These are phyloP conservation scores for Pelodytes ibericus DNA, from an alignment of 2,797 vertebrate genomes.

Conservation along the genomic window DNA sequence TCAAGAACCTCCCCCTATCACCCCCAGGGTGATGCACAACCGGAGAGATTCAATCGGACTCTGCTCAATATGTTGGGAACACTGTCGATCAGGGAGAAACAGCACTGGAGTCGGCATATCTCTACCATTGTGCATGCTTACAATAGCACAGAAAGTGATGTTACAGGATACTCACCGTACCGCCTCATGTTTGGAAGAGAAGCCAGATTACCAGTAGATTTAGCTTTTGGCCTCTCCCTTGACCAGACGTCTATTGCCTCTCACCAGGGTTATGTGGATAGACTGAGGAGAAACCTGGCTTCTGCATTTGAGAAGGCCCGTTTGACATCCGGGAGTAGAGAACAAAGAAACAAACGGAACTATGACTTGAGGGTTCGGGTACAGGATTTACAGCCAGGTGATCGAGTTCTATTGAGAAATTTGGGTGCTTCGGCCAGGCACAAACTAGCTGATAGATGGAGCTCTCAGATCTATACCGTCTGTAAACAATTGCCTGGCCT, in stretches of 20 bases:
- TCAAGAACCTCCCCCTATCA: background rate
- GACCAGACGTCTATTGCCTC: background rate
- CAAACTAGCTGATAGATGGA: too few relatives aligned
- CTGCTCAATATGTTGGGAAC: background rate
- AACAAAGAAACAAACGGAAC: too few relatives aligned
- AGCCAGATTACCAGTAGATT: background rate
- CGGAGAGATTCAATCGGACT: background rate
- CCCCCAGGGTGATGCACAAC: background rate
- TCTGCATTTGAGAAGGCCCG: too few relatives aligned
- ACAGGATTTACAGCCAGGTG: too few relatives aligned
- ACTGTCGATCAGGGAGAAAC: background rate
- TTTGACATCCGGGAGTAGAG: too few relatives aligned
- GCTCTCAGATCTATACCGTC: too few relatives aligned
- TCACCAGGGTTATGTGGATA: background rate
- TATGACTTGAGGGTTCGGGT: too few relatives aligned
- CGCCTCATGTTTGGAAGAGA: background rate
- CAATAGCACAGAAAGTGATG: background rate
- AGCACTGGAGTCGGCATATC: background rate
- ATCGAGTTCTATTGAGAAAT: too few relatives aligned
- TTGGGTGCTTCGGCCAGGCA: too few relatives aligned
- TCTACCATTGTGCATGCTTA: background rate
- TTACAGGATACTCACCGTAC: background rate
- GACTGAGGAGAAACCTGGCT: too few relatives aligned
- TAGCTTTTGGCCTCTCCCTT: background rate
- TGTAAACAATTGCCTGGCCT: too few relatives aligned